phyloP scores from a whole-genome alignment of 2,888 invertebrate genomes.

The Drosophila rubida region DNA sequence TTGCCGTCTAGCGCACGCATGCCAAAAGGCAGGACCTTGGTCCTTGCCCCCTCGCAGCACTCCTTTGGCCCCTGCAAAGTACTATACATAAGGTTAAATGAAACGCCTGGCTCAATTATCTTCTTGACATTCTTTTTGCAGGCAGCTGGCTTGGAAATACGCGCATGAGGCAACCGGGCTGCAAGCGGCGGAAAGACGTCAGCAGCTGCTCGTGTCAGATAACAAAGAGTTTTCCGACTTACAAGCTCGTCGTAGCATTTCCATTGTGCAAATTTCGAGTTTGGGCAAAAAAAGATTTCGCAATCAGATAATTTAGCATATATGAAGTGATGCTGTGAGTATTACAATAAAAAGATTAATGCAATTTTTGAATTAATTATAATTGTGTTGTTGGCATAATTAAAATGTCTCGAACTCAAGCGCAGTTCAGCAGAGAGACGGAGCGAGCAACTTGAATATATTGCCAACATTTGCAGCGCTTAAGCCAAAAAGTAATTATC shows the following conservation, averaged over 20 bases:
- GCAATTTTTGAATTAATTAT: constrained; percentile 42
- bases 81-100: constrained; percentile 43
- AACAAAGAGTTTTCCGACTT: constrained; percentile 65
- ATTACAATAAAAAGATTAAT: constrained; percentile 6
- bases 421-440: neutral
- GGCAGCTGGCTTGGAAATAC: constrained; percentile 55
- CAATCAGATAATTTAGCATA: constrained; percentile 49
- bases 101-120: constrained; percentile 72
- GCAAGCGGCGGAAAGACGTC: constrained; percentile 25
- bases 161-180: constrained; percentile 24
- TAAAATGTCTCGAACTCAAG: constrained; percentile 52
- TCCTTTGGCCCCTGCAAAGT: neutral
- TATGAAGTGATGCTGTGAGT: constrained; percentile 46
- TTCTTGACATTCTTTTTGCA: constrained; percentile 66
- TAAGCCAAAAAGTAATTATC: constrained; percentile 79
- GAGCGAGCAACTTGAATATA: constrained; percentile 33
- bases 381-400: constrained; percentile 56
- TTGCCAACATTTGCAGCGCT: constrained; percentile 52
- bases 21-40: constrained; percentile 11
- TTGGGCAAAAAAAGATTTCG: constrained; percentile 49
- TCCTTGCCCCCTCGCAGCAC: neutral
- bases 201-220: constrained; percentile 72
- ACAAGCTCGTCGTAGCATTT: constrained; percentile 30
- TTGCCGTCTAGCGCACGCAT: constrained; percentile 53
- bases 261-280: constrained; percentile 53